These are phyloP conservation scores for Embidobia sp. DNA, from an alignment of 2,888 invertebrate genomes.

Conservation along the genomic window DNA sequence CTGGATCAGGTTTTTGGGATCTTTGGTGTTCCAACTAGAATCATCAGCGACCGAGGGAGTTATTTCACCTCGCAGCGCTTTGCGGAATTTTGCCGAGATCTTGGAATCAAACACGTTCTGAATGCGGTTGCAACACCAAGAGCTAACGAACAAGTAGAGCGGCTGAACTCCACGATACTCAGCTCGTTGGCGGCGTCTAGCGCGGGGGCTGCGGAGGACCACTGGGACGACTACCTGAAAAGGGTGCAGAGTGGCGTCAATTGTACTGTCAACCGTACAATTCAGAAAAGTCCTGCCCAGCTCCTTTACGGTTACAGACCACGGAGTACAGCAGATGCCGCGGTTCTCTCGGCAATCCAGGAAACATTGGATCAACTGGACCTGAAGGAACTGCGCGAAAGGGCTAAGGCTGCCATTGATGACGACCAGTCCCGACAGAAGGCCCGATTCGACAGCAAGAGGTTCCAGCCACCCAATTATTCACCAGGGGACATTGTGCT, in stretches of 20 bases:
- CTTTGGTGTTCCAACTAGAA: conserved; percentile 69
- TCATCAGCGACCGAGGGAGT: conserved; percentile 77
- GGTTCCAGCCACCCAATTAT: conserved; percentile 28
- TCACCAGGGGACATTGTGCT: not conserved
- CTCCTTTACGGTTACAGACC: too few relatives aligned
- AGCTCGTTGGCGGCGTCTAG: conserved; percentile 67
- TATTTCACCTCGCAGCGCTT: conserved; percentile 75
- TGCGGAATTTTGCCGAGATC: conserved; percentile 70
- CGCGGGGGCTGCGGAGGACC: conserved; percentile 50
- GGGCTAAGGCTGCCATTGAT: conserved; percentile 26
- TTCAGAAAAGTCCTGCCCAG: too few relatives aligned
- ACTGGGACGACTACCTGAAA: conserved; percentile 5
- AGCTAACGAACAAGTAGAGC: too few relatives aligned
- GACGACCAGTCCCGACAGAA: conserved; percentile 44
- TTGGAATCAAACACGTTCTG: too few relatives aligned
- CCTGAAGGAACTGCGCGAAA: conserved; percentile 29
- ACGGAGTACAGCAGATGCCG: conserved; percentile 50
- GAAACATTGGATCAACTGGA: conserved; percentile 49
- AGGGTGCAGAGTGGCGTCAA: conserved; percentile 65
- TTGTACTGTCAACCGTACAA: conserved; percentile 32
- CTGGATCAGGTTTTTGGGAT: conserved; percentile 69
- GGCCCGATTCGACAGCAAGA: conserved; percentile 22
- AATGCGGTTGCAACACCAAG: too few relatives aligned
- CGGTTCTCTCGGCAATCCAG: conserved; percentile 27
- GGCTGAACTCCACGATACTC: conserved; percentile 58